phyloP scores from a whole-genome alignment of 2,113 vertebrate genomes.

The Loxodonta africana region DNA sequence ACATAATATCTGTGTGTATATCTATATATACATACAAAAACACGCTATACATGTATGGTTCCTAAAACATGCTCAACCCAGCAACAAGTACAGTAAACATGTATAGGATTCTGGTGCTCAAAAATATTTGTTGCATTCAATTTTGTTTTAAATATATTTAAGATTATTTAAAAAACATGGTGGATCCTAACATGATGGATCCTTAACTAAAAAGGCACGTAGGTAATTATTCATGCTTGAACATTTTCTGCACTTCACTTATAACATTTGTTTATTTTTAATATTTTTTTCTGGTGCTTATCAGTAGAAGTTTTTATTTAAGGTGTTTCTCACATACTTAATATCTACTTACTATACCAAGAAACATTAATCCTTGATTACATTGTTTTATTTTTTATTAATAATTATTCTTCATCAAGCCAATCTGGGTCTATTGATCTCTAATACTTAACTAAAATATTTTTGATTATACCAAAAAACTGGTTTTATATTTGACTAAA shows the following conservation, averaged over 20 bases:
- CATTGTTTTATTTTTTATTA: background rate
- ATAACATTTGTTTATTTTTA: background rate
- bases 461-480: background rate
- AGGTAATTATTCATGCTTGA: background rate
- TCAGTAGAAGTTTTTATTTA: background rate
- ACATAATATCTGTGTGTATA: background rate
- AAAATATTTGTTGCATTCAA: background rate
- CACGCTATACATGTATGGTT: background rate
- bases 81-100: background rate
- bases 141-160: background rate
- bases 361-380: background rate
- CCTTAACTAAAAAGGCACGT: background rate
- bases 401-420: background rate
- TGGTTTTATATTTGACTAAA: background rate
- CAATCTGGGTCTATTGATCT: background rate
- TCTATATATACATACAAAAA: background rate
- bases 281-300: background rate
- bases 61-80: background rate
- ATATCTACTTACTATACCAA: background rate
- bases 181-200: background rate
- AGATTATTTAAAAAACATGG: background rate
- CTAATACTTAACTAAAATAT: background rate
- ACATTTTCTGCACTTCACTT: background rate
- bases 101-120: background rate
- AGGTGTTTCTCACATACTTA: background rate